phyloP scores from a whole-genome alignment of 2,888 invertebrate species.

The Dryobota labecula region DNA sequence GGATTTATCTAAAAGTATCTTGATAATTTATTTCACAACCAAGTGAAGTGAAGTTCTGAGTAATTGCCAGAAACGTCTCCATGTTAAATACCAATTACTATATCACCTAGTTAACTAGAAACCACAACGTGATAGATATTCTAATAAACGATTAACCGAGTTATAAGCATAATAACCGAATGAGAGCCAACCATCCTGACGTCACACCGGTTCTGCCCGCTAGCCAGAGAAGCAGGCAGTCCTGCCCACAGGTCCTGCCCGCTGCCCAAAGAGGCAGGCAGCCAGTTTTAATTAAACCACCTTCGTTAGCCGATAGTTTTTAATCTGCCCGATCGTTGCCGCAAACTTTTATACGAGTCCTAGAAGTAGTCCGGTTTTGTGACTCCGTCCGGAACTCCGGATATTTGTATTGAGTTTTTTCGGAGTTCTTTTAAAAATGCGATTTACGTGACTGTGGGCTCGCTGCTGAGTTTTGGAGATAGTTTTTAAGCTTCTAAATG shows the following conservation, averaged over 20 bases:
- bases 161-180: slow-evolving; percentile 3
- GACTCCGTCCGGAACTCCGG: slow-evolving; percentile 33
- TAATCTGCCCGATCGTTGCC: slow-evolving; percentile 69
- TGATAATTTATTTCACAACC: background rate
- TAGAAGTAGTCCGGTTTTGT: slow-evolving; percentile 43
- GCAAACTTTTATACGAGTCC: slow-evolving; percentile 55
- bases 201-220: background rate
- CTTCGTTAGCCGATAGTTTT: slow-evolving; percentile 77
- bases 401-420: slow-evolving; percentile 61
- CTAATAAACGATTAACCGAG: slow-evolving; percentile 7
- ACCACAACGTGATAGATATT: background rate
- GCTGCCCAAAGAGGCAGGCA: slow-evolving; percentile 53
- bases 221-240: background rate
- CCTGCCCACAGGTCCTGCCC: background rate
- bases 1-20: background rate
- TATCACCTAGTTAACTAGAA: background rate
- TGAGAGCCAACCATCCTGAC: background rate
- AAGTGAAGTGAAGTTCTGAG: background rate
- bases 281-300: slow-evolving; percentile 76
- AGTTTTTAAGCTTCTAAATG: slow-evolving; percentile 51
- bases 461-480: slow-evolving; percentile 32
- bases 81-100: background rate
- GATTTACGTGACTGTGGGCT: slow-evolving; percentile 59
- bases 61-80: background rate
- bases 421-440: slow-evolving; percentile 54